Percentiles rank a stretch among this genome's conserved stretches.
Conservation (phyloP, 1,140 invertebrate species). For the Octopus bimaculoides region DNA sequence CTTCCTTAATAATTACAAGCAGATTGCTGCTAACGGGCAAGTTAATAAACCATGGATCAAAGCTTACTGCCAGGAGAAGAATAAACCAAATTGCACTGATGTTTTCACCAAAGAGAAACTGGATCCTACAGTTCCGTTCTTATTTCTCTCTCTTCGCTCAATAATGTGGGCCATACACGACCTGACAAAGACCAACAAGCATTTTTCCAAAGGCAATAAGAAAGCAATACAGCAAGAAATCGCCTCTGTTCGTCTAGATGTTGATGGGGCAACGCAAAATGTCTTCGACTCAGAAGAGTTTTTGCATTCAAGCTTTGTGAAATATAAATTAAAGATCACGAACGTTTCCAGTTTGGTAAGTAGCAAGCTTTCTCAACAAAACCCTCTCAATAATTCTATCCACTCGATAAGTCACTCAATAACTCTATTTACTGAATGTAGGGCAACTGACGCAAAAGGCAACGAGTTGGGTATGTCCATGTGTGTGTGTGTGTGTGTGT, state of each 20-base stretch:
- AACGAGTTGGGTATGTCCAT: too few relatives aligned
- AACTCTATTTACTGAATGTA: too few relatives aligned
- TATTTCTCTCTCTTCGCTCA: slow-evolving; percentile 37
- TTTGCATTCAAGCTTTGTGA: not conserved
- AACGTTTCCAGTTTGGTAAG: not conserved
- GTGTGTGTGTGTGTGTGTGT: too few relatives aligned
- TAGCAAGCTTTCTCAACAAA: not conserved
- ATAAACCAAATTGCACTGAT: not conserved
- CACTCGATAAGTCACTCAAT: too few relatives aligned
- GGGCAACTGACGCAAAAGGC: too few relatives aligned
- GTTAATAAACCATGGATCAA: not conserved
- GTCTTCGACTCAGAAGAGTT: slow-evolving; percentile 18
- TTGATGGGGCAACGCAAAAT: not conserved
- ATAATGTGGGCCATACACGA: slow-evolving; percentile 32
- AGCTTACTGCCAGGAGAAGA: not conserved
- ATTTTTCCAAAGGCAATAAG: not conserved
- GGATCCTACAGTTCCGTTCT: slow-evolving; percentile 22
- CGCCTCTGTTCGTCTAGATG: not conserved
- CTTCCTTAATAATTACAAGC: not conserved
- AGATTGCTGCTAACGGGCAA: not conserved
- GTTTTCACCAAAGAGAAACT: not conserved
- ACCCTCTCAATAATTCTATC: too few relatives aligned
- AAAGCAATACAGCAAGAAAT: not conserved
- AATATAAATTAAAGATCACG: not conserved
- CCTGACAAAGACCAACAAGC: not conserved